Percentiles rank a stretch among this genome's conserved stretches.
These are phyloP conservation scores for Progne subis DNA, from an alignment of 2,113 vertebrate genomes.

Conservation along the genomic window DNA sequence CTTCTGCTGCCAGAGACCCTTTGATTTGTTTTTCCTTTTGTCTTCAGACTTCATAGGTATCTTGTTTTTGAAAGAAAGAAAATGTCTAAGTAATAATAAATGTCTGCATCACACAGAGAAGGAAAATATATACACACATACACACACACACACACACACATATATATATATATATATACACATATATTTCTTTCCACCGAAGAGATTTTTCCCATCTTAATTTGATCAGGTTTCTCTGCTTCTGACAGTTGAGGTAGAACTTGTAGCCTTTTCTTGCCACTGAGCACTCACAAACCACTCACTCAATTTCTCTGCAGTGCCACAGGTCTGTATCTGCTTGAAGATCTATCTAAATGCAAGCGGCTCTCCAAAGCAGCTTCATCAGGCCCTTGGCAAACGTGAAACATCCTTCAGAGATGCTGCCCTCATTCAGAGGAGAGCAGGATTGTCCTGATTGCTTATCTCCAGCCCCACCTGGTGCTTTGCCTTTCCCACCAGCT, in stretches of 20 bases:
- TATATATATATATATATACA: neutral
- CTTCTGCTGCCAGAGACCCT: neutral
- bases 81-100: neutral
- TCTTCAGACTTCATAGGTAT: neutral
- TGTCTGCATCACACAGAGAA: neutral
- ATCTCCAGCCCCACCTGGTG: neutral
- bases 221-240: neutral
- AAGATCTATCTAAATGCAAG: neutral
- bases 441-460: neutral
- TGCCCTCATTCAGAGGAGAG: neutral
- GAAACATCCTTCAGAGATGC: neutral
- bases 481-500: neutral
- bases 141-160: too few species aligned
- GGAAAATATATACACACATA: neutral
- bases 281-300: neutral
- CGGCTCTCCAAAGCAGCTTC: neutral
- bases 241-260: neutral
- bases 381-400: neutral
- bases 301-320: neutral
- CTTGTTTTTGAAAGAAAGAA: neutral
- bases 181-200: neutral
- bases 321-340: neutral
- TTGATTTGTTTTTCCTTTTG: neutral
- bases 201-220: neutral
- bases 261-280: neutral